These are phyloP conservation scores for Drosophila incognita DNA, from an alignment of 2,888 invertebrate genomes.

Conservation along the genomic window DNA sequence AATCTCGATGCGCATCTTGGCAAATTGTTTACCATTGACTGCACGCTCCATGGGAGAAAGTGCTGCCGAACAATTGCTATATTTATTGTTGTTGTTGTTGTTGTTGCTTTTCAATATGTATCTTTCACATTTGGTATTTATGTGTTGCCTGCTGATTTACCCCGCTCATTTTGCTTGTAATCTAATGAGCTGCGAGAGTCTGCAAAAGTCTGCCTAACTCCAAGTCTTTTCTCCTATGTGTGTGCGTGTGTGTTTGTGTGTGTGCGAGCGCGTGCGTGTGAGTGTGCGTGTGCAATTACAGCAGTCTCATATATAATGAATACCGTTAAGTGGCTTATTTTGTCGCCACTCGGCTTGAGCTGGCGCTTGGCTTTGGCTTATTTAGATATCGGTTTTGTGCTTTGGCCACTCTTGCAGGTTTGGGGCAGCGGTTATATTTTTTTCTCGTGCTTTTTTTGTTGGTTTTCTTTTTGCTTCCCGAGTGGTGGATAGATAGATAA, in stretches of 20 bases:
- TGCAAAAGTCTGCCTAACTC: conserved; percentile 29
- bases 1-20: conserved; percentile 55
- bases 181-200: conserved; percentile 63
- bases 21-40: conserved; percentile 67
- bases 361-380: conserved; percentile 51
- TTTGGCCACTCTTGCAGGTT: conserved; percentile 15
- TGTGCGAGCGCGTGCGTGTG: conserved; percentile 9
- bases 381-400: conserved; percentile 42
- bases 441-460: conserved; percentile 11
- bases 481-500: conserved; percentile 16
- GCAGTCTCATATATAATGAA: conserved; percentile 57
- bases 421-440: conserved; percentile 19
- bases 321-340: conserved; percentile 78
- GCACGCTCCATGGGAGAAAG: conserved; percentile 66
- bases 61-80: conserved; percentile 61
- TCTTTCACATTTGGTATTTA: conserved; percentile 70
- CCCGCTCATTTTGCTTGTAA: conserved; percentile 52
- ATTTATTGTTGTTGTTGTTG: conserved; percentile 15
- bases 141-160: conserved; percentile 32
- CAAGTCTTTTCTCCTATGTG: conserved; percentile 30
- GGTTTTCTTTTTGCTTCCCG: conserved; percentile 27
- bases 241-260: conserved; percentile 1
- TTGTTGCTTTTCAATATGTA: conserved; percentile 64
- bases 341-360: conserved; percentile 59
- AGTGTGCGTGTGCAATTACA: conserved; percentile 61